These are phyloP conservation scores for Aphodius granarius DNA, from an alignment of 2,888 invertebrate species.

Conservation along the genomic window DNA sequence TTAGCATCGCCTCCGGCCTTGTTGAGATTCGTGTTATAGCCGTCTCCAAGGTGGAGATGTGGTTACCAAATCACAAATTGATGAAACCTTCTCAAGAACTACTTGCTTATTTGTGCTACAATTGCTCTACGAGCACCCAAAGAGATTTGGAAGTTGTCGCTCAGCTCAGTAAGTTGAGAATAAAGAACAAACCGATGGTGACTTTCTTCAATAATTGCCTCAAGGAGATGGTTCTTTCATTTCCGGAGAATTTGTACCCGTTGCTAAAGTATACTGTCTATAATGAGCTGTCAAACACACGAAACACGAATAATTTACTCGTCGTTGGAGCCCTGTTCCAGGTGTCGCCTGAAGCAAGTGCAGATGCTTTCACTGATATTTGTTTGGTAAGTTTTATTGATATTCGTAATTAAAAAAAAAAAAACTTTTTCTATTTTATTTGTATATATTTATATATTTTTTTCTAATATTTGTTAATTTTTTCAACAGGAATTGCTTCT, in stretches of 20 bases:
- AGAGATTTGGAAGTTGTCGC: conserved; percentile 75
- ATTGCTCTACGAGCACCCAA: conserved; percentile 74
- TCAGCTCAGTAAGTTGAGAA: conserved; percentile 83
- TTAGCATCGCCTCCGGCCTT: conserved; percentile 84
- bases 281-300: conserved; percentile 89
- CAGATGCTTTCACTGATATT: conserved; percentile 81
- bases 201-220: conserved; percentile 87
- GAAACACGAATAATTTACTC: conserved; percentile 95
- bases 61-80: conserved; percentile 95
- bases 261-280: conserved; percentile 90
- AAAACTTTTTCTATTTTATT: background rate
- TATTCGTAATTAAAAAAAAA: too few relatives aligned
- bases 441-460: background rate
- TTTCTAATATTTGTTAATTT: conserved; percentile 10
- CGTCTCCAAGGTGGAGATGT: conserved; percentile 82
- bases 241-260: conserved; percentile 81
- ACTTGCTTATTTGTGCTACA: conserved; percentile 86
- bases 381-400: conserved; percentile 67
- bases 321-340: conserved; percentile 88
- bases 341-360: conserved; percentile 78
- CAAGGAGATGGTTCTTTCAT: conserved; percentile 83
- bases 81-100: conserved; percentile 91
- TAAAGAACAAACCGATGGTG: conserved; percentile 92
- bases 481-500: conserved; percentile 75
- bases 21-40: conserved; percentile 81